Base-by-base conservation (phyloP, 2,888 invertebrate genomes). In the Nesidiocoris tenuis region DNA sequence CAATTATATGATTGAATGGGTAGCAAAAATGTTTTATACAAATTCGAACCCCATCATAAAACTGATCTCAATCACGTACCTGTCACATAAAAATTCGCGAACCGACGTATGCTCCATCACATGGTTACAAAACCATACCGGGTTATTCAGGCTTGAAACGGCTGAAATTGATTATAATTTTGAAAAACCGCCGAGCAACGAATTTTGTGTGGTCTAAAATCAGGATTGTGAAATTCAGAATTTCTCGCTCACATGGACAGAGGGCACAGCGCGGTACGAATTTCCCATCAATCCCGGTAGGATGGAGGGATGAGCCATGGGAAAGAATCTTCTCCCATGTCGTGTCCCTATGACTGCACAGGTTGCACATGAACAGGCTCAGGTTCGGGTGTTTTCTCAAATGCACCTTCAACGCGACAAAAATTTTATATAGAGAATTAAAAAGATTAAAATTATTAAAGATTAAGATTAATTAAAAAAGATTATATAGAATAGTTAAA, bases 361-460 rank as follows among this genome's bases (percentile, higher is more conserved):
- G 56, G n/a, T 16, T 57, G 68, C 68, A 68, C 5, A 9, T 22
- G 23, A 19, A 68, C 56, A 68, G n/a, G 2, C 23, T 19, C 3
- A 19, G 23, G n/a, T 56, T 68, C n/a, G 18, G n/a, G 23, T 68
- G 68, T 57, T 57, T 68, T 23, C 21, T 12, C 9, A 68, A 21
- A 57, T 68, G 68, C 24, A 65, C 39, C 66, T 65, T 9, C 9
- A 25, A 7, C 59, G 5, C 12, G 17, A 7, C 9, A 59, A 17
- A n/a, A n/a, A n/a, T n/a, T n/a, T n/a, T 7, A 59, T 59, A 54
- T 12, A 12, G 7, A 54, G 54, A 54, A 54, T 54, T 54, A 54
- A 54, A 9, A 9, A 9, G 7, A 9, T 54, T 54, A 7, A 12
- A 54, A 12, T 54, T 54, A 9, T 54, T 54, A 54, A 54, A 7